phyloP scores from a whole-genome alignment of 2,113 vertebrate genomes.

The Grallaria varia region DNA sequence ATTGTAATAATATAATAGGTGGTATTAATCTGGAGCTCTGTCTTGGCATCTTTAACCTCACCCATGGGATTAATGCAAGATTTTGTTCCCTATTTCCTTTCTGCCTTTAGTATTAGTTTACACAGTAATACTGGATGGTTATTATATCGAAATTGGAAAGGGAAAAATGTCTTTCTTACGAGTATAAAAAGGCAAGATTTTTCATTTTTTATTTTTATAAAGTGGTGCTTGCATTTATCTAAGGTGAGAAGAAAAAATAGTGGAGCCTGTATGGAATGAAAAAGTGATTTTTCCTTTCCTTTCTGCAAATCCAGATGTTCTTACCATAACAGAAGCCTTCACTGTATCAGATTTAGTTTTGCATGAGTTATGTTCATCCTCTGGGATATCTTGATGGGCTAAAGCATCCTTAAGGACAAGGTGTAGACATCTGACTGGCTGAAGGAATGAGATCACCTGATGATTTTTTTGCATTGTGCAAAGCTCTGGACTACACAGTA shows the following conservation, averaged over 20 bases:
- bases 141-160: neutral
- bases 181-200: neutral
- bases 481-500: neutral
- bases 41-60: neutral
- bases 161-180: neutral
- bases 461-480: neutral
- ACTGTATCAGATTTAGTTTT: neutral
- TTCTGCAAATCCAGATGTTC: neutral
- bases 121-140: neutral
- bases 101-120: neutral
- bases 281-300: neutral
- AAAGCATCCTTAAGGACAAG: neutral
- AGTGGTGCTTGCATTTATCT: neutral
- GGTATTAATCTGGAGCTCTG: neutral
- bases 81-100: neutral
- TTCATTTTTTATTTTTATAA: neutral
- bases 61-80: neutral
- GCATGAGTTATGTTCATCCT: neutral
- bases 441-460: neutral
- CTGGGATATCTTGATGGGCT: neutral
- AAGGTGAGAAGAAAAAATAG: neutral
- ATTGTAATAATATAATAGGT: neutral
- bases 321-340: neutral
- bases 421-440: neutral
- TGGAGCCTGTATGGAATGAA: neutral